Evolutionary conservation across 2,113 vertebrate species (phyloP).

Genomic region (Psittacula cyanocephala): DNA sequence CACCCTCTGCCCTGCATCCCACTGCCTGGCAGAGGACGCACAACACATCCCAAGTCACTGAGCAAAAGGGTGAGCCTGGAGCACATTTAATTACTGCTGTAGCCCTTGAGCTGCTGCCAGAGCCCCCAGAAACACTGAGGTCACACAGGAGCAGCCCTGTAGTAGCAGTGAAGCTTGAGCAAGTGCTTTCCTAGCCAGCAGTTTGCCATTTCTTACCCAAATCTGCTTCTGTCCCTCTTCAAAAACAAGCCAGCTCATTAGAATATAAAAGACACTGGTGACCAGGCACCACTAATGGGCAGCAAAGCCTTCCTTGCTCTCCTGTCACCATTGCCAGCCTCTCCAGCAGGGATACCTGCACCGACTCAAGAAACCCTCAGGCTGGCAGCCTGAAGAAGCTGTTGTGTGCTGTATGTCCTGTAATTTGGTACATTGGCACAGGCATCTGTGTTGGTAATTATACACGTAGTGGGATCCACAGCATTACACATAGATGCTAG

Average conservation of each 20-base stretch:
- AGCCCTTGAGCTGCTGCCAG: not conserved
- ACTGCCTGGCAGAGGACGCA: not conserved
- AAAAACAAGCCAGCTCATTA: not conserved
- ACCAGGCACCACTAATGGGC: fast-evolving
- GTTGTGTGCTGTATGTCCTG: not conserved
- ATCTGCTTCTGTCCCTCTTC: not conserved
- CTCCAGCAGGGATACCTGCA: not conserved
- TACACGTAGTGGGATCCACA: not conserved
- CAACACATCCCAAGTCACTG: fast-evolving
- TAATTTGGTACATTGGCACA: not conserved
- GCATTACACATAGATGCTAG: not conserved
- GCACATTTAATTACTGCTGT: not conserved
- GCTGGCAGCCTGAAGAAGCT: not conserved
- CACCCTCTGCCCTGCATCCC: not conserved
- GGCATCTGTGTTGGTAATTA: not conserved
- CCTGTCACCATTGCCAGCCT: not conserved
- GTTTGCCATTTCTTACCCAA: not conserved
- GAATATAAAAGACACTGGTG: not conserved
- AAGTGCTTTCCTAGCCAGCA: not conserved
- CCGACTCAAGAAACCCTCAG: not conserved
- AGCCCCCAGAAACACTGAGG: not conserved
- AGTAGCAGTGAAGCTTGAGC: not conserved
- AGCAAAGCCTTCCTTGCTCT: not conserved
- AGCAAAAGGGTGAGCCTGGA: fast-evolving
- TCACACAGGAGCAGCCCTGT: fast-evolving